Evolutionary conservation across 2,113 vertebrate species (phyloP), one percentile per base, ranked within the genome.

Genomic region (Channa argus): DNA sequence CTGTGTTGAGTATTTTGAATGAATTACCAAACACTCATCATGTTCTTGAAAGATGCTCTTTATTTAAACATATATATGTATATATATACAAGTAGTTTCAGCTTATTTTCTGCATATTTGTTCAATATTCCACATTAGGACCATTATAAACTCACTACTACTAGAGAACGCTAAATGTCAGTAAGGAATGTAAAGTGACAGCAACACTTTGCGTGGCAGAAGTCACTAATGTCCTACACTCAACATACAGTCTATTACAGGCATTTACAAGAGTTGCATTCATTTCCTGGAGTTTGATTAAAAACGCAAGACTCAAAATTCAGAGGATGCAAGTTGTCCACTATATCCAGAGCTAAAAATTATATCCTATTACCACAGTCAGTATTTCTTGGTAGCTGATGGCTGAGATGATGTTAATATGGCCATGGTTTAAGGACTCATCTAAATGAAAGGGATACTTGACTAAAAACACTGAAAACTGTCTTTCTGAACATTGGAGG

Each of bases 21-120:
- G 6, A 41, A n/a, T 71, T 34, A 38, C 33, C 0, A 8, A 36
- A 39, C 10, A 63, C 11, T 4, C 36, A 2, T 5, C 0, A 0
- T 12, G 45, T 81, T 91, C 83, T 81, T 91, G 91, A 94, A 94
- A 94, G 92, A 93, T 93, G 89, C 87, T 77, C 79, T 93, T 93
- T 93, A 94, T 93, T 92, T 82, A 91, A 92, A 92, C 86, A 92
- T 85, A 2, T 92, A 24, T 24, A 24, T 24, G 24, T 24, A 24
- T 24, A 24, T 24, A 94, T 93, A 78, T 92, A 92, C 92, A 94
- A 71, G 80, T 82, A 73, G 66, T 63, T 85, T 90, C 68, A 74
- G 49, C 63, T 89, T 62, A 78, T 91, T 70, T 80, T 90, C 86
- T 92, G 88, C 85, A 90, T 91, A 88, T 88, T 72, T 88, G 60